Conservation (phyloP, 2,888 invertebrate species). For the Thecocarcelia acutangulata region DNA sequence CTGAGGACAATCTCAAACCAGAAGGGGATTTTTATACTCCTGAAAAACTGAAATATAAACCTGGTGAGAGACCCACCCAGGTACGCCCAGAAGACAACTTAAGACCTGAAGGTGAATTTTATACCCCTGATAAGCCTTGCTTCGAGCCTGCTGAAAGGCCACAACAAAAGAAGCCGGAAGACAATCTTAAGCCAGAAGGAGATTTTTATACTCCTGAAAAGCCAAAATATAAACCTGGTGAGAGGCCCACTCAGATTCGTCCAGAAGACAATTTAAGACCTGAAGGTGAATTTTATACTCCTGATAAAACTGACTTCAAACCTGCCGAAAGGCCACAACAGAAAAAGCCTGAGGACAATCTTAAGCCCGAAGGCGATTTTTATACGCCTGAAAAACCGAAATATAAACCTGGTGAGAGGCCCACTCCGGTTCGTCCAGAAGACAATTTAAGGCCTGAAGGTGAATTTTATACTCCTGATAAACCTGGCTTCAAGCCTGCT, state of each 20-base stretch:
- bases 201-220: slow-evolving; percentile 82
- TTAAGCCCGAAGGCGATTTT: slow-evolving; percentile 82
- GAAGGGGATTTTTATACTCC: slow-evolving; percentile 82
- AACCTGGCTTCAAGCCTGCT: slow-evolving; percentile 56
- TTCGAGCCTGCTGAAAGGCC: slow-evolving; percentile 82
- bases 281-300: slow-evolving; percentile 82
- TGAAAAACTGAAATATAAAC: slow-evolving; percentile 79
- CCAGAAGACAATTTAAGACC: slow-evolving; percentile 83
- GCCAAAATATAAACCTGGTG: slow-evolving; percentile 82
- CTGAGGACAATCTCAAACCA: slow-evolving; percentile 82
- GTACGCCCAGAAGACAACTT: slow-evolving; percentile 83
- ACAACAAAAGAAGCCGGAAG: slow-evolving; percentile 80
- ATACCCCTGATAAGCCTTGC: slow-evolving; percentile 79
- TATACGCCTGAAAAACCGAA: slow-evolving; percentile 78
- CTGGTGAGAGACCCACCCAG: slow-evolving; percentile 82
- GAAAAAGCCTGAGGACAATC: slow-evolving; percentile 82
- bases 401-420: slow-evolving; percentile 77
- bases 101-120: slow-evolving; percentile 82
- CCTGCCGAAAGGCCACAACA: slow-evolving; percentile 81
- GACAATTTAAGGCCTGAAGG: slow-evolving; percentile 85
- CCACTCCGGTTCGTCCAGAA: slow-evolving; percentile 82
- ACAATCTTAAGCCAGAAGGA: slow-evolving; percentile 84
- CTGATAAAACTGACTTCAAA: slow-evolving; percentile 79
- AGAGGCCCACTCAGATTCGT: slow-evolving; percentile 79
- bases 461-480: slow-evolving; percentile 82